Conservation (phyloP, 2,888 invertebrate species). For the Drosophila nr. medialis region DNA sequence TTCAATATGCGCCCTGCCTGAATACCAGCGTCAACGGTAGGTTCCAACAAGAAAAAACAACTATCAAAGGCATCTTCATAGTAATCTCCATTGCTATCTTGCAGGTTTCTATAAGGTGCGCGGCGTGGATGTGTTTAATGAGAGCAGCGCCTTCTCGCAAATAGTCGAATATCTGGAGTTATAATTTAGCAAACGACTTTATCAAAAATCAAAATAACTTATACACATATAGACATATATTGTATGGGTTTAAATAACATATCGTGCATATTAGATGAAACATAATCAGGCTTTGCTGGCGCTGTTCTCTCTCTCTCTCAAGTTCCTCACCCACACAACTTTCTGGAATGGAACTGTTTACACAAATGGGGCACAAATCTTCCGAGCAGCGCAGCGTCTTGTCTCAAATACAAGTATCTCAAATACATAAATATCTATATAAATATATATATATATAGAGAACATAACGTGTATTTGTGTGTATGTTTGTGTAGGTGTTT, state of each 20-base stretch:
- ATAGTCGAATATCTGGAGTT: constrained; percentile 74
- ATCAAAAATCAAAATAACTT: constrained; percentile 7
- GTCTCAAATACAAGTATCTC: constrained; percentile 54
- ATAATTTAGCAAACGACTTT: constrained; percentile 54
- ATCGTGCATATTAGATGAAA: constrained; percentile 58
- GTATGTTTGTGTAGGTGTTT: constrained; percentile 50
- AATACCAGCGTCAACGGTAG: constrained; percentile 76
- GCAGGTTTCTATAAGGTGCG: constrained; percentile 83
- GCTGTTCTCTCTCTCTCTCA: constrained; percentile 23
- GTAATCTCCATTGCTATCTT: constrained; percentile 5
- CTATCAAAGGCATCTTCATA: background rate
- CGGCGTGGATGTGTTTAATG: constrained; percentile 81
- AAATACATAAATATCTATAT: constrained; percentile 65
- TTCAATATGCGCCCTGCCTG: constrained; percentile 78
- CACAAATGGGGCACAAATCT: constrained; percentile 59
- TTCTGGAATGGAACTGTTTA: constrained; percentile 60
- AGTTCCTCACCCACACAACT: constrained; percentile 18
- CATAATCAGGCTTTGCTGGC: constrained; percentile 69
- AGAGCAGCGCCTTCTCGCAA: constrained; percentile 79
- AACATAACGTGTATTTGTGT: constrained; percentile 53
- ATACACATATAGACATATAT: constrained; percentile 32
- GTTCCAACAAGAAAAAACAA: background rate
- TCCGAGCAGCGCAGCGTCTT: constrained; percentile 58
- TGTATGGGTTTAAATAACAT: constrained; percentile 49
- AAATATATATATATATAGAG: constrained; percentile 58